Evolutionary conservation across 1,140 invertebrate genomes (phyloP).

Genomic region (Lithobius niger): DNA sequence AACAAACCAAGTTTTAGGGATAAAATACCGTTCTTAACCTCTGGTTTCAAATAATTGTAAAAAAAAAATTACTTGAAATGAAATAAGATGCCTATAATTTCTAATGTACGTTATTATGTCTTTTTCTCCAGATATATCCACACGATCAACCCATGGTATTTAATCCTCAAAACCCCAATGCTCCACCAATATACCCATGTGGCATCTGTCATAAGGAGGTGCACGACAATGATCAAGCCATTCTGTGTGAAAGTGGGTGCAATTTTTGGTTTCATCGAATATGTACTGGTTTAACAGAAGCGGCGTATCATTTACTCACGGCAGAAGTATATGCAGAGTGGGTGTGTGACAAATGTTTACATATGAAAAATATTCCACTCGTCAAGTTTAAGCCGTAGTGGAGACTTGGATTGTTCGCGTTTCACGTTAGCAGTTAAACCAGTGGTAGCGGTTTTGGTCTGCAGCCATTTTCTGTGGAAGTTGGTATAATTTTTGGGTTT

Average conservation of each 20-base stretch:
- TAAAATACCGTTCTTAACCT: no score
- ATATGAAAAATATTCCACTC: constrained; percentile 84
- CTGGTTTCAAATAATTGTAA: no score
- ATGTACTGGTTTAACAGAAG: constrained; percentile 86
- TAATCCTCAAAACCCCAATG: constrained; percentile 95
- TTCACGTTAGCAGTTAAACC: no score
- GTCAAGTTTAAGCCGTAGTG: constrained; percentile 80
- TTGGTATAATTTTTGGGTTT: constrained; percentile 98
- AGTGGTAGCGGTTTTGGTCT: no score
- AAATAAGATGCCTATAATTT: neutral
- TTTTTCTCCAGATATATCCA: constrained; percentile 54
- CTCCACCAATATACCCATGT: constrained; percentile 92
- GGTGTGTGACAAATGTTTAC: constrained; percentile 95
- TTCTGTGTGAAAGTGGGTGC: constrained; percentile 94
- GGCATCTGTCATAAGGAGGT: constrained; percentile 95
- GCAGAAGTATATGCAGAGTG: constrained; percentile 94
- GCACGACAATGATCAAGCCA: constrained; percentile 96
- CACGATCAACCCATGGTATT: constrained; percentile 94
- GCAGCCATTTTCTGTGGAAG: constrained; percentile 94
- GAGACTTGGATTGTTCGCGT: neutral
- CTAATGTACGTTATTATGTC: neutral
- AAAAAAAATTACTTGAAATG: no score
- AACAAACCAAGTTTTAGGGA: no score
- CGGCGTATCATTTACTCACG: constrained; percentile 81
- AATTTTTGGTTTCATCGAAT: constrained; percentile 96